These are phyloP conservation scores for Paradisaea rubra DNA, from an alignment of 2,113 vertebrate genomes.

Conservation along the genomic window DNA sequence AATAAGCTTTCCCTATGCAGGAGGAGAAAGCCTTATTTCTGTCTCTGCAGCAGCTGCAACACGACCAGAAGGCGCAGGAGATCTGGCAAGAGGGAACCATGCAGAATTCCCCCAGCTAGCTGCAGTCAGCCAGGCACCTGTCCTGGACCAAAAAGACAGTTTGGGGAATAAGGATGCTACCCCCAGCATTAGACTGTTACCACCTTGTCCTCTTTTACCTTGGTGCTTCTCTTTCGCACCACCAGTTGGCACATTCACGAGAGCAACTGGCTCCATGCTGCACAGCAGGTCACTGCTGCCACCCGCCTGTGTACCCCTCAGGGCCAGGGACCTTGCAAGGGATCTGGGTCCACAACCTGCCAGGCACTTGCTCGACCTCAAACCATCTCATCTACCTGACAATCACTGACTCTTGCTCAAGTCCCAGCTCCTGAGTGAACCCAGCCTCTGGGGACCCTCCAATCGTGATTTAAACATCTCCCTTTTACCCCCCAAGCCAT, in stretches of 20 bases:
- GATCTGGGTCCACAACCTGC: not conserved
- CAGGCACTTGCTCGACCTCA: not conserved
- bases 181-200: not conserved
- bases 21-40: not conserved
- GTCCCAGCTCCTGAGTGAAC: not conserved
- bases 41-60: slow-evolving; percentile 23
- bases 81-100: not conserved
- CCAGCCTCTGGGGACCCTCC: not conserved
- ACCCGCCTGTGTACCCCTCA: accelerated
- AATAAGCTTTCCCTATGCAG: not conserved
- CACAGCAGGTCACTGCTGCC: not conserved
- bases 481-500: not conserved
- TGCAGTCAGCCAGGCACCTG: not conserved
- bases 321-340: not conserved
- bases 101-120: not conserved
- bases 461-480: not conserved
- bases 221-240: not conserved
- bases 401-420: not conserved
- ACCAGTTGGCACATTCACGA: not conserved
- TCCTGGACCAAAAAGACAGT: not conserved
- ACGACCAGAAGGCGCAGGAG: not conserved
- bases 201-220: not conserved
- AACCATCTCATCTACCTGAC: not conserved
- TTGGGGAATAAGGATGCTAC: not conserved
- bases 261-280: not conserved